Conservation (phyloP, 2,797 vertebrate genomes). For the Trichosurus vulpecula region DNA sequence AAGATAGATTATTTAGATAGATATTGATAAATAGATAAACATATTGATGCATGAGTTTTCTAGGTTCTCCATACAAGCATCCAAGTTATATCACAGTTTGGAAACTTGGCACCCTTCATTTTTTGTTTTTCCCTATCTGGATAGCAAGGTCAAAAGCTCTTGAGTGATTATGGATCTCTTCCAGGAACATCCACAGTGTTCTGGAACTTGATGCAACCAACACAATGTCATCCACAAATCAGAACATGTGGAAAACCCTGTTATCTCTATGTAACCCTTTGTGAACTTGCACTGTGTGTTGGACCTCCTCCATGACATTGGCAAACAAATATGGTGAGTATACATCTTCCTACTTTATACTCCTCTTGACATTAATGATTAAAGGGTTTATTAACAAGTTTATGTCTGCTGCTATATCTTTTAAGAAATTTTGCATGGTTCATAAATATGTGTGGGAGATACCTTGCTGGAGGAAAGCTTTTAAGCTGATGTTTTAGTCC, state of each 20-base stretch:
- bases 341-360: not conserved
- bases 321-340: not conserved
- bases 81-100: not conserved
- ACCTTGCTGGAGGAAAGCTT: not conserved
- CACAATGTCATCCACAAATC: not conserved
- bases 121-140: not conserved
- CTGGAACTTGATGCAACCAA: not conserved
- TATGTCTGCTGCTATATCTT: not conserved
- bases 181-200: not conserved
- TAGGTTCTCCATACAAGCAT: not conserved
- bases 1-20: too few relatives aligned
- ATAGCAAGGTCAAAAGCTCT: not conserved
- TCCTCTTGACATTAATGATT: not conserved
- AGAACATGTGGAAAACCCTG: not conserved
- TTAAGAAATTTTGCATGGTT: not conserved
- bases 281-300: not conserved
- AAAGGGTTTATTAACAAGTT: not conserved
- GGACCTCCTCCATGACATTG: not conserved
- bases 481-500: not conserved
- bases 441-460: not conserved
- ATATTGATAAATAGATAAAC: not conserved
- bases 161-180: not conserved
- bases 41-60: not conserved
- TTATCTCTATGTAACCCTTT: not conserved
- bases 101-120: not conserved